These are phyloP conservation scores for Phanerotoma sp. DNA, from an alignment of 2,888 invertebrate genomes.

Conservation along the genomic window DNA sequence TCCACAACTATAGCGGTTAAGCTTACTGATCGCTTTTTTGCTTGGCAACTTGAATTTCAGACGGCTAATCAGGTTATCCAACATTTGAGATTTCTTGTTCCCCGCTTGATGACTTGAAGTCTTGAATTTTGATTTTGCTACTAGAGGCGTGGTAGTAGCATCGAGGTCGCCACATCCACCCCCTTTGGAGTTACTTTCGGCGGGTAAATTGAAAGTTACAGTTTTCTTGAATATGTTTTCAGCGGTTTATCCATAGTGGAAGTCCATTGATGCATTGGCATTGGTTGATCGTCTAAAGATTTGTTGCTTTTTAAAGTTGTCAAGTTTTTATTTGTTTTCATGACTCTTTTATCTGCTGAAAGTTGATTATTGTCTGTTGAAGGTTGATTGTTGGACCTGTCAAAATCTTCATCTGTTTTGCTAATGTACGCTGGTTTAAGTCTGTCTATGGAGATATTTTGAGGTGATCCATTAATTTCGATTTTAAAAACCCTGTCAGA, in stretches of 20 bases:
- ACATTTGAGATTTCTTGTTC: no score
- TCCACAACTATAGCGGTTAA: no score
- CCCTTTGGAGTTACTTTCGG: background rate
- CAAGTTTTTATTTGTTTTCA: no score
- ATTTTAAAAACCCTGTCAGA: conserved; percentile 14
- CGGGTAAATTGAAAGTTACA: background rate
- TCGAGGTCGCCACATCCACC: conserved; percentile 1
- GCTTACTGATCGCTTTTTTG: no score
- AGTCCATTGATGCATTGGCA: background rate
- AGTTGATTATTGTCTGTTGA: background rate
- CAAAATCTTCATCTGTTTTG: background rate
- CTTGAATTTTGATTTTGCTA: no score
- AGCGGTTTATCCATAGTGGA: background rate
- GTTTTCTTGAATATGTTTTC: background rate
- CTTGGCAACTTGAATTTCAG: no score
- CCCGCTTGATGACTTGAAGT: no score
- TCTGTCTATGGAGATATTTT: conserved; percentile 6
- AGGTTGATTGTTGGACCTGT: background rate
- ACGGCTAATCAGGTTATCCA: no score
- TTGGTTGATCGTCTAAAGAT: background rate
- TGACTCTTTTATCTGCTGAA: no score
- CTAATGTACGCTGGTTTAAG: conserved; percentile 15
- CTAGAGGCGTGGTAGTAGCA: no score
- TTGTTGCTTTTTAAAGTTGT: no score
- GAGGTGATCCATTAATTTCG: conserved; percentile 13